Conservation (phyloP, 2,888 invertebrate genomes). For the Sturmia bella region DNA sequence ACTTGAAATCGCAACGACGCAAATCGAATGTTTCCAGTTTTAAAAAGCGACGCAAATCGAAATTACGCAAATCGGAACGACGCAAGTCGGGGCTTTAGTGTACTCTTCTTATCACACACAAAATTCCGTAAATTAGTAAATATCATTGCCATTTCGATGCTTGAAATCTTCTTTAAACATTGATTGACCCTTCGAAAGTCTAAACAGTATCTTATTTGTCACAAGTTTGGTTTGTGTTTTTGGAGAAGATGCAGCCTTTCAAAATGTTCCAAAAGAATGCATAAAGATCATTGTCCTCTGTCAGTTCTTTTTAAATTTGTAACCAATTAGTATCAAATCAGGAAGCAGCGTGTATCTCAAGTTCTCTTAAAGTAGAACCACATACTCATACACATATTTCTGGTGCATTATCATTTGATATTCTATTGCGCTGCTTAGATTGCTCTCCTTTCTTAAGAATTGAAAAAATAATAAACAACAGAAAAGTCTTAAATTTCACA, state of each 20-base stretch:
- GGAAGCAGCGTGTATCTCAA: slow-evolving; percentile 48
- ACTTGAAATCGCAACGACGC: no score
- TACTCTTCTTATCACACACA: no score
- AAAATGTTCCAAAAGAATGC: background rate
- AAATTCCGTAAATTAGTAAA: no score
- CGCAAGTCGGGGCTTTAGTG: no score
- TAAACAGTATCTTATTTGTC: no score
- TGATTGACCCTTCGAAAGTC: no score
- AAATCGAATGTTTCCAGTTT: no score
- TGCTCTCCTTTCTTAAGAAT: slow-evolving; percentile 37
- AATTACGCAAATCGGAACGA: no score
- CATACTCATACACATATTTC: background rate
- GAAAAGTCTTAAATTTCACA: slow-evolving; percentile 67
- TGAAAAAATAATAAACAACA: slow-evolving; percentile 23
- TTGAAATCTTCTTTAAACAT: no score
- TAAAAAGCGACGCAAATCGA: no score
- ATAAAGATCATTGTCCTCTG: slow-evolving; percentile 6
- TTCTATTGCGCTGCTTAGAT: slow-evolving; percentile 43
- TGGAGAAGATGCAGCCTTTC: background rate
- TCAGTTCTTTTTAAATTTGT: slow-evolving; percentile 2
- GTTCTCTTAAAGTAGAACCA: slow-evolving; percentile 26
- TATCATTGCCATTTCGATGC: no score
- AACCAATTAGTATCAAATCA: slow-evolving; percentile 50
- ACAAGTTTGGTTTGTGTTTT: background rate
- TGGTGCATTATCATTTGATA: slow-evolving; percentile 55